Percentiles rank a stretch among this genome's conserved stretches.
Conservation (phyloP, 2,888 invertebrate genomes). For the Drosophila mettleri region DNA sequence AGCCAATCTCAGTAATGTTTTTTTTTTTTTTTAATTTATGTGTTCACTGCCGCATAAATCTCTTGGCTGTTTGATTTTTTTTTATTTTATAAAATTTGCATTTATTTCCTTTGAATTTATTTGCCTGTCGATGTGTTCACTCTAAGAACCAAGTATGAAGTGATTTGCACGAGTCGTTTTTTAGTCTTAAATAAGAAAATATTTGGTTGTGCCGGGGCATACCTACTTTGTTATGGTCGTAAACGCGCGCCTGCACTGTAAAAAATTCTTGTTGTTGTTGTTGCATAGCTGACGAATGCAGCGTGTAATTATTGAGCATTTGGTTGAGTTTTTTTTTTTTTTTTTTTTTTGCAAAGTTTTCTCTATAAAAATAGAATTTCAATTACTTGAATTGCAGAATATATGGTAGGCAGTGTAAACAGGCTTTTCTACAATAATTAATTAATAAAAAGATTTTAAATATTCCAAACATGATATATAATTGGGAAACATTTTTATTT, state of each 20-base stretch:
- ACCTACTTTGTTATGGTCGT: conserved; percentile 81
- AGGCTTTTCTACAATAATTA: not conserved
- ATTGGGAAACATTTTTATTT: too few species aligned
- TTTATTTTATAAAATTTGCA: conserved; percentile 23
- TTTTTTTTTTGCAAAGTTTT: not conserved
- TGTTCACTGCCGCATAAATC: conserved; percentile 10
- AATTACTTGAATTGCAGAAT: not conserved
- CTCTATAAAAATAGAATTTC: not conserved
- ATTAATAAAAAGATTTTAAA: not conserved
- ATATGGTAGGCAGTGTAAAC: not conserved
- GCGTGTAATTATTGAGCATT: not conserved
- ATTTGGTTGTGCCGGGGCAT: conserved; percentile 79
- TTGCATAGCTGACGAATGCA: not conserved
- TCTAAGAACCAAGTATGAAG: conserved; percentile 85
- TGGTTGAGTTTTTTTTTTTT: not conserved
- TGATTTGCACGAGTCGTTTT: conserved; percentile 85
- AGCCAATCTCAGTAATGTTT: conserved; percentile 14
- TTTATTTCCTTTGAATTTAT: conserved; percentile 32
- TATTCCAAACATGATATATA: too few species aligned
- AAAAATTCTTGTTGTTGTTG: conserved; percentile 39
- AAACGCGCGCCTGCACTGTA: conserved; percentile 65
- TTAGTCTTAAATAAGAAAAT: conserved; percentile 85
- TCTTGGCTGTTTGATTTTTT: conserved; percentile 21
- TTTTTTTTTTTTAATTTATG: not conserved
- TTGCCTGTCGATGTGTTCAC: conserved; percentile 82